These are phyloP conservation scores for Pseudanteris insignis DNA, from an alignment of 2,888 invertebrate species.

Conservation along the genomic window DNA sequence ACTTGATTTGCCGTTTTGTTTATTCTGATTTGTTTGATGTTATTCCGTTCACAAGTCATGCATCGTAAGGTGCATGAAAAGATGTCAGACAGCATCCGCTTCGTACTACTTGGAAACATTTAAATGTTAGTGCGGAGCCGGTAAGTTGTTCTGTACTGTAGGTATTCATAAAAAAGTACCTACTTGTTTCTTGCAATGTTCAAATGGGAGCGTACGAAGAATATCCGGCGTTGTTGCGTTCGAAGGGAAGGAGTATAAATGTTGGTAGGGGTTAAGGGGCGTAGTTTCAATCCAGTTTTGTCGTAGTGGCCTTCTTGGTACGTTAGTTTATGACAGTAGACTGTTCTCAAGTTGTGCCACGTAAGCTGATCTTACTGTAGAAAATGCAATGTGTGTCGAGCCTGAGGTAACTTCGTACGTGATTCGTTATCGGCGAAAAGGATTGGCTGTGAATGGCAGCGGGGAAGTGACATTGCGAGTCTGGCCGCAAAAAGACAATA, in stretches of 20 bases:
- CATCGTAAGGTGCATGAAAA: too few relatives aligned
- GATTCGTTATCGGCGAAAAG: conserved; percentile 53
- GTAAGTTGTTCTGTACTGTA: too few relatives aligned
- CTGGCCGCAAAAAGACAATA: conserved; percentile 18
- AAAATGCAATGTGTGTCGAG: conserved; percentile 43
- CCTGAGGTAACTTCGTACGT: conserved; percentile 50
- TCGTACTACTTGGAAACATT: too few relatives aligned
- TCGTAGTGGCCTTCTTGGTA: conserved; percentile 29
- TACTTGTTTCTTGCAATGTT: too few relatives aligned
- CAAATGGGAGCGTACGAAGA: too few relatives aligned
- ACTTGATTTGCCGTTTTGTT: background rate
- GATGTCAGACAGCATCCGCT: too few relatives aligned
- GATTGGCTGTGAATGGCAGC: conserved; percentile 49
- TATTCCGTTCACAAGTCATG: conserved; percentile 1
- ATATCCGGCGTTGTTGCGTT: too few relatives aligned
- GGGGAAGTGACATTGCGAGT: conserved; percentile 39
- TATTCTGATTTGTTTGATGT: conserved; percentile 3
- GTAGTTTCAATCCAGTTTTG: conserved; percentile 36
- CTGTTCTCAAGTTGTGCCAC: conserved; percentile 54
- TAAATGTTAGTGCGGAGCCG: too few relatives aligned
- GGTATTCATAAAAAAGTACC: too few relatives aligned
- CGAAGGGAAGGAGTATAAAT: too few relatives aligned
- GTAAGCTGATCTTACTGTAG: conserved; percentile 52
- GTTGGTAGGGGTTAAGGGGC: conserved; percentile 7
- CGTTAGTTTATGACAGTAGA: conserved; percentile 49